These are phyloP conservation scores for Amazona vittata DNA, from an alignment of 2,113 vertebrate species.

Conservation along the genomic window DNA sequence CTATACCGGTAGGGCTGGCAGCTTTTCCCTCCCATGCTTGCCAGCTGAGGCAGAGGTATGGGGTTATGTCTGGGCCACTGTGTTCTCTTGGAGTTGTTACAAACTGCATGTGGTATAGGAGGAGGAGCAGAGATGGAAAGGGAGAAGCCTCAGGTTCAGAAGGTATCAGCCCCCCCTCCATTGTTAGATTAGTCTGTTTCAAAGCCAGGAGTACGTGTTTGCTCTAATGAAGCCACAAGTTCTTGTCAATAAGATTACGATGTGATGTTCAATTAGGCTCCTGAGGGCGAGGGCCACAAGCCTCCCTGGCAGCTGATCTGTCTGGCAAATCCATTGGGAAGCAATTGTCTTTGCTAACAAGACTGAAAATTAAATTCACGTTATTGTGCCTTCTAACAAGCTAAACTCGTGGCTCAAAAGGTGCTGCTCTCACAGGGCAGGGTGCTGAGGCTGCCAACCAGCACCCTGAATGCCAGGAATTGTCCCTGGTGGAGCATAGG, in stretches of 20 bases:
- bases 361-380: conserved; percentile 38
- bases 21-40: accelerated
- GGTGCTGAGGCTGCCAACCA: accelerated
- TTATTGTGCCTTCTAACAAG: background rate
- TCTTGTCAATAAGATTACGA: conserved; percentile 32
- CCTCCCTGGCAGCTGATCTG: conserved; percentile 20
- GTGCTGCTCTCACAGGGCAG: background rate
- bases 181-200: background rate
- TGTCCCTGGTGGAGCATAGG: accelerated
- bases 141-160: background rate
- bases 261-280: conserved; percentile 54
- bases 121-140: background rate
- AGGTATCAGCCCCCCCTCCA: background rate
- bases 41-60: background rate
- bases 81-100: background rate
- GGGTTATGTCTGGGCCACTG: accelerated
- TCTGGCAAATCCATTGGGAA: conserved; percentile 11
- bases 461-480: accelerated
- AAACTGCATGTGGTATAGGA: accelerated
- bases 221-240: conserved; percentile 11
- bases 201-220: background rate
- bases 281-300: background rate
- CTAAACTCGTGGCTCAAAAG: background rate
- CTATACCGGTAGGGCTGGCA: background rate
- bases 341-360: conserved; percentile 47